Evolutionary conservation across 2,113 vertebrate species (phyloP), one percentile per base, ranked within the genome.

Genomic region (Syrrhaptes paradoxus): DNA sequence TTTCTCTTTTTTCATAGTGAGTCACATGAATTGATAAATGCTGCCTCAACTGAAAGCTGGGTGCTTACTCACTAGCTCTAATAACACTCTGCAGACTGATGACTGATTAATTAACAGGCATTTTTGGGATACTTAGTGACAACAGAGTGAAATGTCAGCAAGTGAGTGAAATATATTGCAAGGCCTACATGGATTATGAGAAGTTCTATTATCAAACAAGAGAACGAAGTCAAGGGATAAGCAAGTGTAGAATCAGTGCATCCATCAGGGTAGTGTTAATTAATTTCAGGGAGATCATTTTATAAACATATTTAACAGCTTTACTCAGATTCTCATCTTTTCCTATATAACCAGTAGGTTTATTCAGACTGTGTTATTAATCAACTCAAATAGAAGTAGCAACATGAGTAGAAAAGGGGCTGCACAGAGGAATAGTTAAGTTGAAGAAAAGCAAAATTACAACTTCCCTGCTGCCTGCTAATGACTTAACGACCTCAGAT

Each of bases 71-170:
- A 46, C 78, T 54, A 34, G 46, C 25, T 87, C 43, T 66, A 91
- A 79, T 51, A 94, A 82, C 58, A 77, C 51, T 85, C 45, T 55
- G 46, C 59, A 83, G 62, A 74, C 32, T 52, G 61, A 73, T 14
- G 73, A 85, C n/a, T 87, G 91, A 93, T 82, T 93, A 95, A 90
- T 36, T 89, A 89, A 88, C 46, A 85, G 67, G 70, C 57, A 65
- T 85, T 93, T 93, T 66, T 32, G 63, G 25, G 43, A 83, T 85
- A 93, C 13, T 36, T 62, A 11, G 74, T 18, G 63, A 71, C 75
- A 90, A 62, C 59, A 13, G 75, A 93, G 59, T 19, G 32, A 96
- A 95, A 96, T 80, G 82, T 74, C 90, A 94, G 87, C 28, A 24
- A 74, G 65, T 4, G 41, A 89, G 55, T 54, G 54, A 94, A 93